A percentile compares a stretch with the other conserved stretches of the same genome.
These are phyloP conservation scores for Lepus oiostolus DNA, from an alignment of 2,797 vertebrate genomes.

Conservation along the genomic window DNA sequence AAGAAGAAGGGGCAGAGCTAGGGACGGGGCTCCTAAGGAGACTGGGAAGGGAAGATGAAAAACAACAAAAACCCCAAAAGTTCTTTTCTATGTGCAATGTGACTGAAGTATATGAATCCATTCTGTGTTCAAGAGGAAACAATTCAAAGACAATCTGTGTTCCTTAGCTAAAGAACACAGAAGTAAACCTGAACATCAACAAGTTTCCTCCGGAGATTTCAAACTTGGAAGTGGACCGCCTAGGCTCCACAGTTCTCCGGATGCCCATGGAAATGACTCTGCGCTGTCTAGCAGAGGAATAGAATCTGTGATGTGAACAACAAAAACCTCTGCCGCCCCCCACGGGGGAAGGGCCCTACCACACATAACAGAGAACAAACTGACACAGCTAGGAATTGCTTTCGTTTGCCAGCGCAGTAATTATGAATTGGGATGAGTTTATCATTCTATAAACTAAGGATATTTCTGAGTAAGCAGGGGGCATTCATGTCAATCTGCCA, in stretches of 20 bases:
- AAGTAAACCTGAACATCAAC: constrained; percentile 7
- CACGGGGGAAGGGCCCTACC: too few relatives aligned
- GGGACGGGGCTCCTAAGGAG: too few relatives aligned
- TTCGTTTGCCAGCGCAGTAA: not conserved
- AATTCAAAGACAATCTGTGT: not conserved
- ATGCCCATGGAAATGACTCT: not conserved
- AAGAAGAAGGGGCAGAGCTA: too few relatives aligned
- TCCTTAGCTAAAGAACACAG: constrained; percentile 39
- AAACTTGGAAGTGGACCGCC: not conserved
- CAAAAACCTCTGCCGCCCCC: not conserved
- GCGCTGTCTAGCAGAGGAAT: not conserved
- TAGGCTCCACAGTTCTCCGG: not conserved
- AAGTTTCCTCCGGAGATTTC: not conserved
- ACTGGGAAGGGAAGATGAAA: not conserved
- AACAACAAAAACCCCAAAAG: not conserved
- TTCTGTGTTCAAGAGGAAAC: constrained; percentile 1
- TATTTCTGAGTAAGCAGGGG: not conserved
- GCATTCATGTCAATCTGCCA: not conserved
- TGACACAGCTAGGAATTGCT: constrained; percentile 23
- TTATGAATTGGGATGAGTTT: not conserved
- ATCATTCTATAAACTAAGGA: constrained; percentile 32
- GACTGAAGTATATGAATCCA: not conserved
- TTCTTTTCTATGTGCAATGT: not conserved
- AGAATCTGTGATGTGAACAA: not conserved
- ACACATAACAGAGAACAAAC: not conserved